Evolutionary conservation across 2,113 vertebrate species (phyloP).

Genomic region (Halichoerus grypus): DNA sequence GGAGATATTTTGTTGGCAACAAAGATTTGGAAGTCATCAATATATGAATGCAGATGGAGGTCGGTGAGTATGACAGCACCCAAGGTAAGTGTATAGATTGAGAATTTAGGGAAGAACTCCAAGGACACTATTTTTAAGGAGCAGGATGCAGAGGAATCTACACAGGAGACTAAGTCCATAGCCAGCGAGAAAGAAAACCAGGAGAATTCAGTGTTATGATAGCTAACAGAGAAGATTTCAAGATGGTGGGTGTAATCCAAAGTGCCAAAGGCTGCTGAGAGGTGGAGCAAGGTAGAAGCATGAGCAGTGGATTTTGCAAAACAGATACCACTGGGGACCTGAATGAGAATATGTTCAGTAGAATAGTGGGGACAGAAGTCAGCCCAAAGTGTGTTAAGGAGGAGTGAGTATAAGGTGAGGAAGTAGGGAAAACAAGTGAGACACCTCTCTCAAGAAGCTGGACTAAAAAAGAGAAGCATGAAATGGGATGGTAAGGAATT

Average conservation of each 20-base stretch:
- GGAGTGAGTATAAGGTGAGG: background rate
- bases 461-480: background rate
- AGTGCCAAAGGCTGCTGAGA: background rate
- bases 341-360: background rate
- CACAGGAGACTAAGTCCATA: background rate
- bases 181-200: background rate
- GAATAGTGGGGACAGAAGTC: background rate
- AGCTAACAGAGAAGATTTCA: background rate
- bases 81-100: background rate
- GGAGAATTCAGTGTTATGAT: background rate
- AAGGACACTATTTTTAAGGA: background rate
- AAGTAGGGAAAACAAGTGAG: background rate
- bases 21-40: background rate
- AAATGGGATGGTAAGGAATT: background rate
- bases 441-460: background rate
- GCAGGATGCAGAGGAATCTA: background rate
- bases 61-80: background rate
- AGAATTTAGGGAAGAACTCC: background rate
- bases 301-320: rapidly evolving
- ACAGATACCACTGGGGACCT: rapidly evolving
- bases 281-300: background rate
- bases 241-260: no score
- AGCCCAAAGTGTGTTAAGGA: background rate
- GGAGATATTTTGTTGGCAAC: constrained; percentile 25
- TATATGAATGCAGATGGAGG: background rate